Conservation (phyloP, 2,113 vertebrate genomes). For the Perca fluviatilis region DNA sequence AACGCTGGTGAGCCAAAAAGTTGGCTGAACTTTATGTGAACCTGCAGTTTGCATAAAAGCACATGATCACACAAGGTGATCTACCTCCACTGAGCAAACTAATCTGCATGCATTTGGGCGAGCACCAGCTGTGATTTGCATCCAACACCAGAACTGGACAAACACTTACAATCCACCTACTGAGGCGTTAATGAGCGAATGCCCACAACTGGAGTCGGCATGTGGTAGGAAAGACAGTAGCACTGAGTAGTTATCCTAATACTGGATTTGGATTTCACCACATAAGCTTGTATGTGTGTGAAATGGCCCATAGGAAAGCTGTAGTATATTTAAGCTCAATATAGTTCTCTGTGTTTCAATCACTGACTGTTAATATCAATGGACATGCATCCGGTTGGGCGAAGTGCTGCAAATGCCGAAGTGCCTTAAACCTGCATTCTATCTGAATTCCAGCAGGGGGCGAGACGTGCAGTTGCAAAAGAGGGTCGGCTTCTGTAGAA, state of each 20-base stretch:
- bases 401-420: too few relatives aligned
- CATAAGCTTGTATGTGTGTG: not conserved
- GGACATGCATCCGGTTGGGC: too few relatives aligned
- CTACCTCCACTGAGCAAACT: slow-evolving; percentile 33
- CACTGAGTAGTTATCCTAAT: not conserved
- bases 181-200: slow-evolving; percentile 24
- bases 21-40: slow-evolving; percentile 61
- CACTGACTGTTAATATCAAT: too few relatives aligned
- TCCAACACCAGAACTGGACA: slow-evolving; percentile 1
- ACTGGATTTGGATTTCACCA: not conserved
- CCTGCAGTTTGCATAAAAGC: slow-evolving; percentile 33
- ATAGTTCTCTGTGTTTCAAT: not conserved
- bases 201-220: not conserved
- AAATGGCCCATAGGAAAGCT: not conserved
- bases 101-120: slow-evolving; percentile 45
- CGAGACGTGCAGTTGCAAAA: too few relatives aligned
- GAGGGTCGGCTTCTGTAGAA: too few relatives aligned
- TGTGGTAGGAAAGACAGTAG: not conserved
- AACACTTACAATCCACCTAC: slow-evolving; percentile 17
- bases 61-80: slow-evolving; percentile 32
- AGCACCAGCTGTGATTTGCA: slow-evolving; percentile 44
- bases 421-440: too few relatives aligned
- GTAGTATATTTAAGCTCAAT: not conserved
- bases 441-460: too few relatives aligned
- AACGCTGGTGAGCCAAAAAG: not conserved